These are phyloP conservation scores for Tetragonula carbonaria DNA, from an alignment of 2,888 invertebrate species.

Conservation along the genomic window DNA sequence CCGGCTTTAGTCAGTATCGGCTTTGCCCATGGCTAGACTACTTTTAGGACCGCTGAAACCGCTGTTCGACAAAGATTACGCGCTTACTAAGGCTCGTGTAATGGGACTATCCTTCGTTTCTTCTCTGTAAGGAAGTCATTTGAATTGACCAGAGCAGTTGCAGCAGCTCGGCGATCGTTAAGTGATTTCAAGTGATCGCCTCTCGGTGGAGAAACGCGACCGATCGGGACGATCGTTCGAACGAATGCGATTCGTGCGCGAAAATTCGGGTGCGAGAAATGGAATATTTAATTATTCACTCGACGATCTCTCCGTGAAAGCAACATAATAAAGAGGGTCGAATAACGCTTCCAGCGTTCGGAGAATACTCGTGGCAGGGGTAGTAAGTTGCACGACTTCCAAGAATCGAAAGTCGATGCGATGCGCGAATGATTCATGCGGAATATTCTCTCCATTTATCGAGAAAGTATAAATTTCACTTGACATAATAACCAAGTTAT, in stretches of 20 bases:
- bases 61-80: conserved; percentile 53
- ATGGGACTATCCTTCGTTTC: conserved; percentile 34
- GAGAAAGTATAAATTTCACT: conserved; percentile 50
- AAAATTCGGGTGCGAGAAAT: neutral
- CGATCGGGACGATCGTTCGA: neutral
- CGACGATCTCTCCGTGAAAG: neutral
- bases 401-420: conserved; percentile 47
- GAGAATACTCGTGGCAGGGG: neutral
- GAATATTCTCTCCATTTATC: conserved; percentile 27
- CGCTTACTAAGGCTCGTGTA: conserved; percentile 34
- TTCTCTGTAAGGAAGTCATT: neutral
- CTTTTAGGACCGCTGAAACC: conserved; percentile 58
- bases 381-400: conserved; percentile 1
- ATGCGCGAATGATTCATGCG: conserved; percentile 26
- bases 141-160: neutral
- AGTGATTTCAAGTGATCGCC: neutral
- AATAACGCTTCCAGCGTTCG: neutral
- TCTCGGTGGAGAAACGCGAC: neutral
- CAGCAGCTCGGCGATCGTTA: neutral
- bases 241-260: neutral
- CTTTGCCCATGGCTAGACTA: conserved; percentile 48
- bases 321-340: neutral
- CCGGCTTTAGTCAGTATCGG: conserved; percentile 66
- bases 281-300: neutral
- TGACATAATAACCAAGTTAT: neutral